A percentile compares a stretch with the other conserved stretches of the same genome.
phyloP scores from a whole-genome alignment of 1,140 invertebrate genomes.

The Acromyrmex echinatior region DNA sequence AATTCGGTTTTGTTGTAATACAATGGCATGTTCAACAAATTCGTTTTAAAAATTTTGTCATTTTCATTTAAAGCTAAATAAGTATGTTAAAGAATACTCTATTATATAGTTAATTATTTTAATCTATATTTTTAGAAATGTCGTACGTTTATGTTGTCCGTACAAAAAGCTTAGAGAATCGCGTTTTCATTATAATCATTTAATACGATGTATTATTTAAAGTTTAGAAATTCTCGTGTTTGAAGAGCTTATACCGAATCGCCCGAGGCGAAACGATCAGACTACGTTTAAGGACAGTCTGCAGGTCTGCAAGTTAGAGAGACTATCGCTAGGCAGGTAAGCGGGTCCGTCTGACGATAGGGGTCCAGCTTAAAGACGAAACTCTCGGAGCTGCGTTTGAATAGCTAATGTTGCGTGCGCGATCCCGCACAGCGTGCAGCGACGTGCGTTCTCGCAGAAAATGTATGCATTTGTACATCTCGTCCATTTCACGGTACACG shows the following conservation, averaged over 20 bases:
- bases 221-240: slow-evolving; percentile 12
- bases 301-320: slow-evolving; percentile 47
- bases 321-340: slow-evolving; percentile 35
- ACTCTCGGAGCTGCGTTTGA: slow-evolving; percentile 67
- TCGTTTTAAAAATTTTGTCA: background rate
- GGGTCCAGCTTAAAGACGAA: slow-evolving; percentile 63
- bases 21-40: background rate
- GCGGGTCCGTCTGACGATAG: slow-evolving; percentile 29
- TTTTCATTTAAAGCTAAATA: background rate
- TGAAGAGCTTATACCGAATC: background rate
- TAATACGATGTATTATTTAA: slow-evolving; percentile 7
- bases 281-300: slow-evolving; percentile 68
- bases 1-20: background rate
- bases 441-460: slow-evolving; percentile 58
- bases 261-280: slow-evolving; percentile 36
- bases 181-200: background rate
- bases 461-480: slow-evolving; percentile 47
- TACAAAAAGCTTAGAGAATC: background rate
- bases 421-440: slow-evolving; percentile 45
- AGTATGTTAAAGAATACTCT: background rate
- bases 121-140: background rate
- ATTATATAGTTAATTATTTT: background rate
- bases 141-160: background rate
- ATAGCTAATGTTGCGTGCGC: slow-evolving; percentile 77
- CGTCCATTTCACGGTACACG: slow-evolving; percentile 29